These are phyloP conservation scores for Theocolax elegans DNA, from an alignment of 1,140 invertebrate species.

Conservation along the genomic window DNA sequence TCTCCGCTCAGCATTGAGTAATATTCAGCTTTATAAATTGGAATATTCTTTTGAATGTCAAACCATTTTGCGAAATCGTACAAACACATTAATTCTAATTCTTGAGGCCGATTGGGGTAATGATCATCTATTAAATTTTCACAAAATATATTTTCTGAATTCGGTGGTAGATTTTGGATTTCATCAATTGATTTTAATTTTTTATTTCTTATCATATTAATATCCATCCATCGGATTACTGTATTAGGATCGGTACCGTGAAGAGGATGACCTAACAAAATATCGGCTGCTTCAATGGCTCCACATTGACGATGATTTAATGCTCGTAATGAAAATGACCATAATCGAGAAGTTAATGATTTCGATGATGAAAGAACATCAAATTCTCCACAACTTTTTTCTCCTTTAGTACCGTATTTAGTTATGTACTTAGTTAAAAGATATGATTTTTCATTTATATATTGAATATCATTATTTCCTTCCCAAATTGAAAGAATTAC, in stretches of 20 bases:
- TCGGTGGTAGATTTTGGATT: slow-evolving; percentile 43
- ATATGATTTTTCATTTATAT: slow-evolving; percentile 47
- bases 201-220: slow-evolving; percentile 41
- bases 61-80: too few relatives aligned
- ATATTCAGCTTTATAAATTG: too few relatives aligned
- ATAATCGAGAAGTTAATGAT: background rate
- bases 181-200: slow-evolving; percentile 42
- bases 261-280: slow-evolving; percentile 10
- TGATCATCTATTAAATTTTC: slow-evolving; percentile 45
- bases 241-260: slow-evolving; percentile 36
- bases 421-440: slow-evolving; percentile 47
- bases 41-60: too few relatives aligned
- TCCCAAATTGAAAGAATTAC: too few relatives aligned
- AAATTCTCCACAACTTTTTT: slow-evolving; percentile 32
- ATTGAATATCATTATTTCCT: too few relatives aligned
- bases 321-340: background rate
- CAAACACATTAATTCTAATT: slow-evolving; percentile 44
- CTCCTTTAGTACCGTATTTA: slow-evolving; percentile 39
- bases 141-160: slow-evolving; percentile 51
- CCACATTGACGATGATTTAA: slow-evolving; percentile 27
- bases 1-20: too few relatives aligned
- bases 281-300: slow-evolving; percentile 5
- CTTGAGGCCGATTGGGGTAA: slow-evolving; percentile 47
- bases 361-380: background rate
- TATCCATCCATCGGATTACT: slow-evolving; percentile 47